Conservation (phyloP, 2,888 invertebrate species). For the Calameuta idolon region DNA sequence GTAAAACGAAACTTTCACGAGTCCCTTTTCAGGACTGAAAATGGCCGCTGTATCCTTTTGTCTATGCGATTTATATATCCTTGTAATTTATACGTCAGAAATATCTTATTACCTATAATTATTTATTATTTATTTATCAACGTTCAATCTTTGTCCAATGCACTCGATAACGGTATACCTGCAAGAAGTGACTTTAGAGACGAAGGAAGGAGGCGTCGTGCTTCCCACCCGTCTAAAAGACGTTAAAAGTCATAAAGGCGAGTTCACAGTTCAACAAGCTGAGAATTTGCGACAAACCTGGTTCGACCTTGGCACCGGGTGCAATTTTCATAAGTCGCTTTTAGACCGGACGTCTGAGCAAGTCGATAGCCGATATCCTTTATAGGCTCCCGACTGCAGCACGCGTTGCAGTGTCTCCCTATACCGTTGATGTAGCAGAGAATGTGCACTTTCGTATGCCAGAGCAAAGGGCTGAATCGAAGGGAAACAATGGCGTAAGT, state of each 20-base stretch:
- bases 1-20: background rate
- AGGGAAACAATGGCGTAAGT: constrained; percentile 44
- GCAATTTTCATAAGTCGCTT: background rate
- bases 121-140: background rate
- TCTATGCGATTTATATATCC: background rate
- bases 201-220: background rate
- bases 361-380: background rate
- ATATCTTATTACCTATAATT: background rate
- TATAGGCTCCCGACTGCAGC: background rate
- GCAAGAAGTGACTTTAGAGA: background rate
- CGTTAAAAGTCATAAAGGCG: background rate
- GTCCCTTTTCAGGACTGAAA: background rate
- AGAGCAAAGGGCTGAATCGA: constrained; percentile 6
- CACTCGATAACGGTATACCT: background rate
- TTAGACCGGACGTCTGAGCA: background rate
- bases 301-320: background rate
- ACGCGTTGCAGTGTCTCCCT: background rate
- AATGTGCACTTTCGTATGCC: background rate
- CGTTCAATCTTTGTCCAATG: background rate
- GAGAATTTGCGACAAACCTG: background rate
- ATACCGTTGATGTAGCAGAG: background rate
- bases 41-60: background rate
- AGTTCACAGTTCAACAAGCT: background rate
- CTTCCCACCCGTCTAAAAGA: background rate
- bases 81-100: background rate